A percentile compares a stretch with the other conserved stretches of the same genome.
These are phyloP conservation scores for Acronicta aceris DNA, from an alignment of 2,888 invertebrate genomes.

Conservation along the genomic window DNA sequence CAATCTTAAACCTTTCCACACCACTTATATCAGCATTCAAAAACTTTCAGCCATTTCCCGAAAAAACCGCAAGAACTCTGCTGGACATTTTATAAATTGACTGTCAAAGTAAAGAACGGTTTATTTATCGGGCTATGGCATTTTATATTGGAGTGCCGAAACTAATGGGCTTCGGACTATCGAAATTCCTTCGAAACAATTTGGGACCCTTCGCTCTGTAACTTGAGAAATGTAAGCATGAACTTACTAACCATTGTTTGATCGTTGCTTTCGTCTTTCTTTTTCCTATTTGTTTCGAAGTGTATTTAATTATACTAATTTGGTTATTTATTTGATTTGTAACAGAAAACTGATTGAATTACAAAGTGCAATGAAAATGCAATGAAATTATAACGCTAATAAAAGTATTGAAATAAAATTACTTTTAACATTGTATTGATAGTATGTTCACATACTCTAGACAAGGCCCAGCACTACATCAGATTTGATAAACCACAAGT, in stretches of 20 bases:
- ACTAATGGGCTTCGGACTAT: conserved; percentile 63
- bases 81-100: conserved; percentile 59
- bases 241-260: conserved; percentile 44
- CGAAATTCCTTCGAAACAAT: conserved; percentile 66
- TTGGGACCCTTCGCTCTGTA: conserved; percentile 51
- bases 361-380: background rate
- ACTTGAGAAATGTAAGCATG: conserved; percentile 48
- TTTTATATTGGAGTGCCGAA: conserved; percentile 58
- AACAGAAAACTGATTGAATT: background rate
- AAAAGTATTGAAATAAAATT: too few species aligned
- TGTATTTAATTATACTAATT: background rate
- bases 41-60: conserved; percentile 34
- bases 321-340: background rate
- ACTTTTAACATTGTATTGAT: too few species aligned
- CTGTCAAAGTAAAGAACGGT: conserved; percentile 58
- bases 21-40: conserved; percentile 22
- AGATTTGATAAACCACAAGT: too few species aligned
- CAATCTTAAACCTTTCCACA: conserved; percentile 18
- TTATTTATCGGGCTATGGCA: conserved; percentile 56
- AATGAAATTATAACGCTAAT: background rate
- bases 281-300: conserved; percentile 11
- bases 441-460: too few species aligned
- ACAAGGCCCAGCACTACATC: too few species aligned
- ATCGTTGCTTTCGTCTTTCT: conserved; percentile 25
- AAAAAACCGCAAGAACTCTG: conserved; percentile 43